Conservation (phyloP, 2,113 vertebrate genomes). For the Silurus meridionalis region DNA sequence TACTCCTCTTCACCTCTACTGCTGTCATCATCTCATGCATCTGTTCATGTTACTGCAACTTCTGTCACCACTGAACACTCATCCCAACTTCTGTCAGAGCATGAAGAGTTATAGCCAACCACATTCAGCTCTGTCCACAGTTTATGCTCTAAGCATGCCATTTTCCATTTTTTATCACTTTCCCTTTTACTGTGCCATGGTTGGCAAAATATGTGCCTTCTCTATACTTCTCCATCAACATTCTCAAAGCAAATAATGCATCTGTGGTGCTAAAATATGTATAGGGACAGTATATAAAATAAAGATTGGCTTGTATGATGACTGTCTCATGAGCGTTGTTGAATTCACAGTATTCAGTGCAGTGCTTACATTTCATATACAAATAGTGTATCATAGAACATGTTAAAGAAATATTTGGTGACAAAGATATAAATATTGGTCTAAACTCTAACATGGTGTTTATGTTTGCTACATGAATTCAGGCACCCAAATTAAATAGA, state of each 20-base stretch:
- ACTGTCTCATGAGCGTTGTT: neutral
- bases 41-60: conserved; percentile 27
- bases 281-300: conserved; percentile 5
- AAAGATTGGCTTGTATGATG: neutral
- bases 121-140: conserved; percentile 38
- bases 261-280: conserved; percentile 40
- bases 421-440: conserved; percentile 25
- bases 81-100: conserved; percentile 62
- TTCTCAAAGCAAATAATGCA: too few species aligned
- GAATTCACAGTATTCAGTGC: neutral
- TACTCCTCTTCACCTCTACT: conserved; percentile 22
- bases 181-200: conserved; percentile 52
- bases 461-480: conserved; percentile 17
- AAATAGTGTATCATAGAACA: conserved; percentile 2
- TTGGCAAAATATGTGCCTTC: conserved; percentile 30
- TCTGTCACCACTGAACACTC: conserved; percentile 54
- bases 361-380: neutral
- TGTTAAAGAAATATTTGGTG: neutral
- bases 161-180: conserved; percentile 62
- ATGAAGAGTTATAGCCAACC: conserved; percentile 62
- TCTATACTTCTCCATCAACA: too few species aligned
- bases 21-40: conserved; percentile 34
- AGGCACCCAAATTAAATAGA: conserved; percentile 46
- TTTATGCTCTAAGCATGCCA: conserved; percentile 52
- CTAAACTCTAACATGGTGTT: conserved; percentile 4